Evolutionary conservation across 1,140 invertebrate species (phyloP), one percentile per base, ranked within the genome.

Genomic region (Coelopa frigida): DNA sequence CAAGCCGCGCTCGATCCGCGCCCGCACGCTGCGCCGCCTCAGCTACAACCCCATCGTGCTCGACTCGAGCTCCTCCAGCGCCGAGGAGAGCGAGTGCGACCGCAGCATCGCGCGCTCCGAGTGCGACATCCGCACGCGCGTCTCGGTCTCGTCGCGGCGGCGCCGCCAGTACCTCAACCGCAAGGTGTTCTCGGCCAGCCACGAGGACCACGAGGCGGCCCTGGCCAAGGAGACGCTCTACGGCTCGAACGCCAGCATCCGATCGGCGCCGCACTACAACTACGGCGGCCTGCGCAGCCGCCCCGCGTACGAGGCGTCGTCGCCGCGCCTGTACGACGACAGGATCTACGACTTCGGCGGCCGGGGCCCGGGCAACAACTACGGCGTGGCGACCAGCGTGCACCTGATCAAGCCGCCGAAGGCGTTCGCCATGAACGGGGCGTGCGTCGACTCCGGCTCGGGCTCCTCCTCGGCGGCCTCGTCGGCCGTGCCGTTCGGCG

Each of bases 1-100:
- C 24, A 70, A 69, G 12, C 62, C 67, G 2, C 61, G 64, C 12
- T 66, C 63, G 0, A 71, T 76, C 24, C 59, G 71, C 18, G 75
- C 75, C 21, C 58, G 75, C 14, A 77, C 76, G 17, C 50, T 75
- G 5, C 57, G 75, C 5, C 57, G 75, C 5, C 68, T 76, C 41
- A 76, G 74, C 23, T 77, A 77, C 52, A 77, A 77, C 63, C 75
- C 75, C 12, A 72, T 61, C 67, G 69, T 50, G 54, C 66, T 67
- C 39, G 61, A 73, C 56, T 57, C 73, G 42, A 57, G 73, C 60
- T 64, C 59, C 15, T 70, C 69, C 1, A 65, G 59, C 46, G 65
- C 62, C 5, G 59, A 53, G 21, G 68, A 71, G 11, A 46, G 53
- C 52, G 47, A 46, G 39, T 42, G 45, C 3, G 65, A 70, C 43